These are phyloP conservation scores for Onthophagus sagittarius DNA, from an alignment of 2,888 invertebrate genomes.

Conservation along the genomic window DNA sequence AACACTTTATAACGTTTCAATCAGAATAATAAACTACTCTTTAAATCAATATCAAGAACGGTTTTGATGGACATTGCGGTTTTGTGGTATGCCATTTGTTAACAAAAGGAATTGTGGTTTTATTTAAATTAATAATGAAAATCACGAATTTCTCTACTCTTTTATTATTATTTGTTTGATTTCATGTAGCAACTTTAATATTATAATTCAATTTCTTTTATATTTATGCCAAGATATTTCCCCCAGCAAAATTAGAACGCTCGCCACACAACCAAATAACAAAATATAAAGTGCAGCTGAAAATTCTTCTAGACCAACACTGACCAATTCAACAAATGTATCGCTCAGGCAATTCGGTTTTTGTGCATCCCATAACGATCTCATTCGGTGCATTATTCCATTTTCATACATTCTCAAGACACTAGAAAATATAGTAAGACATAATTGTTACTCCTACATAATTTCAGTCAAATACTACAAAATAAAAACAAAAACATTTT, in stretches of 20 bases:
- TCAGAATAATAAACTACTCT: too few relatives aligned
- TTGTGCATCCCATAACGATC: conserved; percentile 56
- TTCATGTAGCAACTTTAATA: not conserved
- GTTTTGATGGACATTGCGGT: not conserved
- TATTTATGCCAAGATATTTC: conserved; percentile 36
- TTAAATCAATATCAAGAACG: too few relatives aligned
- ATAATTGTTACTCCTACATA: not conserved
- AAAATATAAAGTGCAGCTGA: conserved; percentile 56
- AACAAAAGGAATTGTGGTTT: not conserved
- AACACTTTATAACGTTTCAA: too few relatives aligned
- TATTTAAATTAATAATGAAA: not conserved
- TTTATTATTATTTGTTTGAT: too few relatives aligned
- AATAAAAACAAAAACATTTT: too few relatives aligned
- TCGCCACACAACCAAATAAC: conserved; percentile 49
- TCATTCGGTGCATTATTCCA: conserved; percentile 58
- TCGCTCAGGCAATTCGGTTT: conserved; percentile 57
- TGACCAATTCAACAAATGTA: conserved; percentile 49
- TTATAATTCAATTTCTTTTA: not conserved
- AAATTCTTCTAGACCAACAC: conserved; percentile 58
- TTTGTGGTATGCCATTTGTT: not conserved
- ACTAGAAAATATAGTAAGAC: conserved; percentile 42
- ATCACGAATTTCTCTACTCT: too few relatives aligned
- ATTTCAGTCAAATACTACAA: not conserved
- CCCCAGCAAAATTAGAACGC: conserved; percentile 43
- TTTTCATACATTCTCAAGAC: conserved; percentile 57